Percentiles rank a stretch among this genome's conserved stretches.
These are phyloP conservation scores for Trissolcus brochymenae DNA, from an alignment of 2,888 invertebrate genomes.

Conservation along the genomic window DNA sequence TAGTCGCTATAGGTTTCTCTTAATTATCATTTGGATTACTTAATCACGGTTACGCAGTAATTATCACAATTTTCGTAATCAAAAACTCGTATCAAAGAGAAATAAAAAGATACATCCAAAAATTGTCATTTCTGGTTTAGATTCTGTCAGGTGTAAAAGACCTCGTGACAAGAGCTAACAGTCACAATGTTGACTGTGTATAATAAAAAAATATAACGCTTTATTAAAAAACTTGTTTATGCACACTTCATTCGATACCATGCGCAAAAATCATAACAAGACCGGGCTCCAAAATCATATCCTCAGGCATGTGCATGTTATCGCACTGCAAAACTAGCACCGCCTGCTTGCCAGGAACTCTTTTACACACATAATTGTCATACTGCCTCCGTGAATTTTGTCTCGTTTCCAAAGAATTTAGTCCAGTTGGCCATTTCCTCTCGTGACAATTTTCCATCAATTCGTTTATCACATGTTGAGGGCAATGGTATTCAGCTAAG, in stretches of 20 bases:
- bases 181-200: background rate
- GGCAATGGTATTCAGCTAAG: slow-evolving; percentile 94
- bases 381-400: slow-evolving; percentile 95
- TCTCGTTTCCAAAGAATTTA: slow-evolving; percentile 93
- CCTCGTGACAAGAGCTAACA: slow-evolving; percentile 3
- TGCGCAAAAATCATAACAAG: slow-evolving; percentile 99
- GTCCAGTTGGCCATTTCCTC: slow-evolving; percentile 94
- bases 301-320: slow-evolving; percentile 95
- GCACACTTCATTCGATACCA: slow-evolving; percentile 85
- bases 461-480: slow-evolving; percentile 93
- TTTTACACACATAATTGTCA: slow-evolving; percentile 95
- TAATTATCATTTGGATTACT: slow-evolving; percentile 47
- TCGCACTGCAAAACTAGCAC: slow-evolving; percentile 96
- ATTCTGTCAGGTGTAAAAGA: background rate
- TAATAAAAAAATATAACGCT: slow-evolving; percentile 60
- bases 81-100: slow-evolving; percentile 9
- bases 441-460: slow-evolving; percentile 99
- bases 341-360: slow-evolving; percentile 97
- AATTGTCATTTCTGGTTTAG: slow-evolving; percentile 11
- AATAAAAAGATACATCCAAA: slow-evolving; percentile 30
- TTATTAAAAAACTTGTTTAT: slow-evolving; percentile 8
- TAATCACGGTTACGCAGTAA: slow-evolving; percentile 54
- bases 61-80: slow-evolving; percentile 54
- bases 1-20: slow-evolving; percentile 10
- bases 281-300: slow-evolving; percentile 97